A percentile compares a stretch with the other conserved stretches of the same genome.
Conservation (phyloP, 2,888 invertebrate species). For the Tenthredo amoena region DNA sequence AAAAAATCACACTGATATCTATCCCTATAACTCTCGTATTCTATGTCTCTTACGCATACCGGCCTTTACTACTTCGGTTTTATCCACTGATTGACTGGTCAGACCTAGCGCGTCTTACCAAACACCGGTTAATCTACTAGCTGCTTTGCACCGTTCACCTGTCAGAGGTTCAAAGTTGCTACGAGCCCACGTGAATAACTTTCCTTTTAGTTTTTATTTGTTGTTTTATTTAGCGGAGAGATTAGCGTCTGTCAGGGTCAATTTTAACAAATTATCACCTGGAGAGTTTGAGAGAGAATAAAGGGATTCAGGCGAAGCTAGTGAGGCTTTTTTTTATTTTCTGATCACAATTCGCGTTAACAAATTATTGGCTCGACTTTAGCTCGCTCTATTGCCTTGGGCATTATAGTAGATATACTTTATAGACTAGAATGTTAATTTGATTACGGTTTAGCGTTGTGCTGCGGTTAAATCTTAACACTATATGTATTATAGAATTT, state of each 20-base stretch:
- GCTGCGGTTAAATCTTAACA: not conserved
- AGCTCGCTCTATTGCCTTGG: not conserved
- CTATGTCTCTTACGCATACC: slow-evolving; percentile 5
- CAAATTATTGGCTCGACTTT: not conserved
- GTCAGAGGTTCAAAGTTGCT: not conserved
- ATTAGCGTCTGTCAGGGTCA: not conserved
- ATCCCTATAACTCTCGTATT: not conserved
- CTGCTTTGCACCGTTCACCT: slow-evolving; percentile 15
- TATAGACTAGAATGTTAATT: not conserved
- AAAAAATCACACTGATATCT: not conserved
- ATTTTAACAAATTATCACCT: not conserved
- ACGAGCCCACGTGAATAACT: not conserved
- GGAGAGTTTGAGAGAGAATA: not conserved
- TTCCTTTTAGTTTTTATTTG: not conserved
- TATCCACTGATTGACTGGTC: slow-evolving; percentile 34
- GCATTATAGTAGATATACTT: not conserved
- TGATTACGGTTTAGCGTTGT: not conserved
- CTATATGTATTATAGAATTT: not conserved
- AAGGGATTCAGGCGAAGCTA: not conserved
- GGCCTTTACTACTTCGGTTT: slow-evolving; percentile 27
- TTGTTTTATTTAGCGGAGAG: not conserved
- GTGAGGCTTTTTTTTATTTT: not conserved
- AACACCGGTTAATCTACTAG: slow-evolving; percentile 28
- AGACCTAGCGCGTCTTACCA: slow-evolving; percentile 12
- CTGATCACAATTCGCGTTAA: not conserved